Evolutionary conservation across 2,797 vertebrate genomes (phyloP), one percentile per base, ranked within the genome.

Genomic region (Leuciscus waleckii): DNA sequence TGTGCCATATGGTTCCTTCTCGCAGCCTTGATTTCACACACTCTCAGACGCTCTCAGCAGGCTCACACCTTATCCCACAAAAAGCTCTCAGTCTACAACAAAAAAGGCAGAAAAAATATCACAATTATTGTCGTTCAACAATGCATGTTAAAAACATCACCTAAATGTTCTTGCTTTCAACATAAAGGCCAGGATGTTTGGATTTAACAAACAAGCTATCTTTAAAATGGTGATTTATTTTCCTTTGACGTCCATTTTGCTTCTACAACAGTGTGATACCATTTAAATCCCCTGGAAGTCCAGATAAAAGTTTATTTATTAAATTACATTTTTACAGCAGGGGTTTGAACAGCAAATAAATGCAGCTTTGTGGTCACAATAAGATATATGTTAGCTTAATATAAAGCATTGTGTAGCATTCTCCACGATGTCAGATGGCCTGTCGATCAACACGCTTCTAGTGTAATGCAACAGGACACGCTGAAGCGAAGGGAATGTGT

Each of bases 1-100:
- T 93, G 91, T 93, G 93, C 93, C 93, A 94, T 93, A 94, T 89
- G 93, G 91, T 91, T 90, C 13, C 87, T 89, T 93, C 23, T 85
- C 89, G 91, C 89, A 79, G 88, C 82, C 79, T 91, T 81, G 89
- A 92, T 88, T 89, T 90, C 92, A 86, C 81, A 91, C 88, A 92
- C 91, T 92, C 90, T 90, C 90, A 49, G 56, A 79, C 0, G 35
- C 35, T 35, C 35, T 35, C 70, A 58, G 67, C 41, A 63, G 56
- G 35, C 56, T 86, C 21, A 68, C 67, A 65, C 90, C 82, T 87
- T 70, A 86, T 85, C 54, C 26, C 41, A 39, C 17, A 61, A 16
- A 49, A 41, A 86, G 63, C 63, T 65, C 63, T 32, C 58, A 26
- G 63, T 65, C 63, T 65, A 17, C 63, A 65, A 17, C 3, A 74